phyloP scores from a whole-genome alignment of 2,888 invertebrate species.

The Pyralis farinalis region DNA sequence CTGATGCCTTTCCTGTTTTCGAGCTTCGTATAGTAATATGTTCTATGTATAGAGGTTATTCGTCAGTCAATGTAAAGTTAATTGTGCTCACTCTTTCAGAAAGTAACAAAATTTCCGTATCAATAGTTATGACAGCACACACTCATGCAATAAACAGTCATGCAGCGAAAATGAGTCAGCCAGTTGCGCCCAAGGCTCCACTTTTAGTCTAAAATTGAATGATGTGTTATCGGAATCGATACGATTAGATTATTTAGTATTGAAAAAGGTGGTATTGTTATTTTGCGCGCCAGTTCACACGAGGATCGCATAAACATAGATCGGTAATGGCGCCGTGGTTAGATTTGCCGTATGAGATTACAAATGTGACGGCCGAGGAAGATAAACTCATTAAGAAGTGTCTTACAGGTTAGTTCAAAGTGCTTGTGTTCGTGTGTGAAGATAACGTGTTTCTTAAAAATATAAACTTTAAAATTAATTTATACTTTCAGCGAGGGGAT shows the following conservation, averaged over 20 bases:
- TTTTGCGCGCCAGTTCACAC: not conserved
- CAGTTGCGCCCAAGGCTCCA: too few relatives aligned
- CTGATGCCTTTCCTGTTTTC: too few relatives aligned
- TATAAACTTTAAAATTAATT: too few relatives aligned
- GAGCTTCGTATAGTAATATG: too few relatives aligned
- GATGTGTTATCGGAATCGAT: slow-evolving; percentile 16
- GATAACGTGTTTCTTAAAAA: not conserved
- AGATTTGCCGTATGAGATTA: slow-evolving; percentile 57
- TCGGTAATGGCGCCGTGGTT: slow-evolving; percentile 52
- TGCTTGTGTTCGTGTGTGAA: slow-evolving; percentile 19
- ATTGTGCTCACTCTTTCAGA: too few relatives aligned
- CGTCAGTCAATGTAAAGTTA: too few relatives aligned
- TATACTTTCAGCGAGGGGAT: too few relatives aligned
- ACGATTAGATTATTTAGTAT: slow-evolving; percentile 26
- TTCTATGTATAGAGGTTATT: too few relatives aligned
- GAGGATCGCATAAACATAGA: slow-evolving; percentile 2
- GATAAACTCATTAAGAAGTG: slow-evolving; percentile 64
- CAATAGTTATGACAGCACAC: too few relatives aligned
- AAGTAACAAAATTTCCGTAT: too few relatives aligned
- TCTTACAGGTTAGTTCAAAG: slow-evolving; percentile 52
- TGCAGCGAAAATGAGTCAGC: too few relatives aligned
- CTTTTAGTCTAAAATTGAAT: not conserved
- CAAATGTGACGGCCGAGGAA: slow-evolving; percentile 52
- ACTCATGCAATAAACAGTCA: too few relatives aligned
- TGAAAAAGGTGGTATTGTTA: slow-evolving; percentile 18